Conservation (phyloP, 1,140 invertebrate genomes). For the Zeugodacus cucurbitae region DNA sequence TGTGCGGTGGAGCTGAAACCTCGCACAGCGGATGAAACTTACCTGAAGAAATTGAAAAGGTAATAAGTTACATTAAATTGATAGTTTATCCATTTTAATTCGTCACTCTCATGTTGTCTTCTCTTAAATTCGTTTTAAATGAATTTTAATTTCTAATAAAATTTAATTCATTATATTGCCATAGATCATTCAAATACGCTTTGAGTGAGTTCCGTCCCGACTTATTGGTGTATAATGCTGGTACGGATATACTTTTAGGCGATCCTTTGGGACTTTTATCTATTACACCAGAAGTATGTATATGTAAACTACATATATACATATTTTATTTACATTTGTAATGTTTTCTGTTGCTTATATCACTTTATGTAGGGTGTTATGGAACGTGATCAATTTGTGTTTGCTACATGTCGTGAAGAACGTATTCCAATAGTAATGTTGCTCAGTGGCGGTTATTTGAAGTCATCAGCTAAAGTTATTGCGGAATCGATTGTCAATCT, state of each 20-base stretch:
- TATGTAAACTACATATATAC: neutral
- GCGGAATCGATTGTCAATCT: conserved; percentile 85
- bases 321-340: too few relatives aligned
- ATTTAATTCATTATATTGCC: neutral
- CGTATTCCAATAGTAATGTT: conserved; percentile 87
- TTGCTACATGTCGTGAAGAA: conserved; percentile 73
- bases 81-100: neutral
- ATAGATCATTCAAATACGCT: conserved; percentile 34
- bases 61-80: conserved; percentile 60
- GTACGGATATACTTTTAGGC: conserved; percentile 83
- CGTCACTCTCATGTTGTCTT: neutral
- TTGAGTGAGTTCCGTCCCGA: conserved; percentile 79
- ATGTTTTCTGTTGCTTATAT: neutral
- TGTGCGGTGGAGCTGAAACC: conserved; percentile 76
- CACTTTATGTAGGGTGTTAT: conserved; percentile 77
- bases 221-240: conserved; percentile 88
- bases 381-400: conserved; percentile 84
- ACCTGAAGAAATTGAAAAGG: conserved; percentile 76
- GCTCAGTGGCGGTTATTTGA: conserved; percentile 87
- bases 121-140: neutral
- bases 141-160: neutral
- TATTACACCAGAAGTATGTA: conserved; percentile 74
- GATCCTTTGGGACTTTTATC: conserved; percentile 80
- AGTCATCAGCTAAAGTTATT: conserved; percentile 80
- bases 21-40: conserved; percentile 77